phyloP scores from a whole-genome alignment of 2,888 invertebrate species.

The Gymnoscelis rufifasciata region DNA sequence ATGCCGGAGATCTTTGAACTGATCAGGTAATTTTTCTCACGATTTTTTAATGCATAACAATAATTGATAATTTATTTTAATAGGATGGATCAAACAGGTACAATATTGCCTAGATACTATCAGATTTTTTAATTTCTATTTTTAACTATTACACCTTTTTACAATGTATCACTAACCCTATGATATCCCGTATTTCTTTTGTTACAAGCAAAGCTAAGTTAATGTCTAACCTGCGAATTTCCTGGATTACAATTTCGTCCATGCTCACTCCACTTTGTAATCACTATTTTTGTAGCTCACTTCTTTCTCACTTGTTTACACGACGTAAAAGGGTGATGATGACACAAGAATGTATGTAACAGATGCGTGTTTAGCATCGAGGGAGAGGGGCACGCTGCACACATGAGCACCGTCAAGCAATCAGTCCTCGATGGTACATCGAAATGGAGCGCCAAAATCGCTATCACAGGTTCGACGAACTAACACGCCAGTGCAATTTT shows the following conservation, averaged over 20 bases:
- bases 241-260: background rate
- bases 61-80: slow-evolving; percentile 31
- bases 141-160: background rate
- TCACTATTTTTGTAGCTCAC: slow-evolving; percentile 1
- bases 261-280: slow-evolving; percentile 2
- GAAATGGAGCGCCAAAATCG: slow-evolving; percentile 99
- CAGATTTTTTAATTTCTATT: too few species aligned
- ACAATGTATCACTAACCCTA: background rate
- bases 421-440: slow-evolving; percentile 99
- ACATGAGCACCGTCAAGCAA: slow-evolving; percentile 99
- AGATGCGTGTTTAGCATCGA: slow-evolving; percentile 98
- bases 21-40: slow-evolving; percentile 86
- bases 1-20: slow-evolving; percentile 99
- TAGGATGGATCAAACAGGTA: slow-evolving; percentile 37
- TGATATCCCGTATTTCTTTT: background rate
- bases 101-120: too few species aligned
- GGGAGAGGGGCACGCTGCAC: slow-evolving; percentile 94
- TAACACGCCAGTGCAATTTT: slow-evolving; percentile 39
- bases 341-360: slow-evolving; percentile 70
- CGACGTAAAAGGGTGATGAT: slow-evolving; percentile 32
- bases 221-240: background rate
- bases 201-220: background rate
- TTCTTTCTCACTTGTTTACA: slow-evolving; percentile 4
- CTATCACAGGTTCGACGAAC: slow-evolving; percentile 97
- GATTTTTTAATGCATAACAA: slow-evolving; percentile 22